Evolutionary conservation across 1,140 invertebrate species (phyloP).

Genomic region (Bombus pyrosoma): DNA sequence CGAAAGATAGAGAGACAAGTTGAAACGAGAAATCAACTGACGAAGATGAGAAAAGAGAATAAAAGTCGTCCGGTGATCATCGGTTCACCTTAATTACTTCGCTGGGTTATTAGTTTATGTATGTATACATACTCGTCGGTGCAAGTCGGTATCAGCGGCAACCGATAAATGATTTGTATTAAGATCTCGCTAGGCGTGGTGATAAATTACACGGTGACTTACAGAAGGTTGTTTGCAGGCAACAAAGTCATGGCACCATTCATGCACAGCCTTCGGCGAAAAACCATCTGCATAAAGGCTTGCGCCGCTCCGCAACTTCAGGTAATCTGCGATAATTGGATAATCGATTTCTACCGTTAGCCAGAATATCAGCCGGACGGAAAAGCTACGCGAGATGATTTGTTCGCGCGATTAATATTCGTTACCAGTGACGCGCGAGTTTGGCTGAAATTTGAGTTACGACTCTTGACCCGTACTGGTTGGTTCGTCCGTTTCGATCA

Average conservation of each 20-base stretch:
- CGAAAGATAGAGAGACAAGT: not conserved
- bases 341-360: slow-evolving; percentile 62
- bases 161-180: slow-evolving; percentile 74
- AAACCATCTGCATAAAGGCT: slow-evolving; percentile 39
- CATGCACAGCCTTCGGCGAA: slow-evolving; percentile 50
- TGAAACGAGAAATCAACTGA: not conserved
- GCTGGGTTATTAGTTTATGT: slow-evolving; percentile 63
- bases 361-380: slow-evolving; percentile 33
- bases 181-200: slow-evolving; percentile 73
- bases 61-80: slow-evolving; percentile 43
- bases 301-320: slow-evolving; percentile 18
- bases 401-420: slow-evolving; percentile 15
- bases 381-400: slow-evolving; percentile 33
- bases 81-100: slow-evolving; percentile 65
- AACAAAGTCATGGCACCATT: not conserved
- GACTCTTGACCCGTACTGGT: too few species aligned
- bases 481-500: not conserved
- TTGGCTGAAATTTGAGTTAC: not conserved
- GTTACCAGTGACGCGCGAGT: not conserved
- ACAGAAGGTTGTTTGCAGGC: slow-evolving; percentile 41
- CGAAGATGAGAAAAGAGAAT: slow-evolving; percentile 15
- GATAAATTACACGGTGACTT: slow-evolving; percentile 72
- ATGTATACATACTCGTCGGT: slow-evolving; percentile 31
- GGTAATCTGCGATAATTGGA: slow-evolving; percentile 52
- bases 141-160: slow-evolving; percentile 44